These are phyloP conservation scores for Caenorhabditis becei DNA, from an alignment of 2,888 invertebrate species.

Conservation along the genomic window DNA sequence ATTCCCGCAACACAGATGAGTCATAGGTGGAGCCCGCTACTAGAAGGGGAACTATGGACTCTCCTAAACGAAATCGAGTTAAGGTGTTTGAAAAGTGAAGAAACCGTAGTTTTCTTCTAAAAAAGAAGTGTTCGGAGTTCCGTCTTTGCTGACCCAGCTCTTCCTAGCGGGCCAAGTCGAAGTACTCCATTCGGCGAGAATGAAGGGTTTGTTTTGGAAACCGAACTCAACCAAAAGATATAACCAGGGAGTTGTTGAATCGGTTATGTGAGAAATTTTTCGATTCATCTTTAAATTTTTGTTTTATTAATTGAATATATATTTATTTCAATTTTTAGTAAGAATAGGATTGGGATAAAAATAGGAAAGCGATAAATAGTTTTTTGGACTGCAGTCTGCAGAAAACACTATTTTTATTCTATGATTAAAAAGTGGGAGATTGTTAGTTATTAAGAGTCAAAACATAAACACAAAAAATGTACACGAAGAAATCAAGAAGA, in stretches of 20 bases:
- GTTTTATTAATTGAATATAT: background rate
- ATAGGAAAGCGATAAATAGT: too few species aligned
- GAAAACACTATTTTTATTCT: too few species aligned
- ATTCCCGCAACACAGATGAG: constrained; percentile 59
- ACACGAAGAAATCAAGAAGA: background rate
- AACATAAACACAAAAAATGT: too few species aligned
- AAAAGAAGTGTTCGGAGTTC: constrained; percentile 64
- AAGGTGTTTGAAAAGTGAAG: background rate
- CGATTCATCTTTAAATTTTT: constrained; percentile 3
- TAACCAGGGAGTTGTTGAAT: constrained; percentile 38
- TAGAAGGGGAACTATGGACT: constrained; percentile 66
- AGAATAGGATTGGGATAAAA: too few species aligned
- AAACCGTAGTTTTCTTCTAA: constrained; percentile 64
- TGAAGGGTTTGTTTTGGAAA: constrained; percentile 62
- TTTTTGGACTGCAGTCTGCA: too few species aligned
- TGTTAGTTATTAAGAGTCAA: too few species aligned
- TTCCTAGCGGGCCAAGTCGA: constrained; percentile 62
- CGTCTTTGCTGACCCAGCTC: constrained; percentile 65
- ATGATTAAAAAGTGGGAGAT: too few species aligned
- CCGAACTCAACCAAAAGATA: constrained; percentile 48
- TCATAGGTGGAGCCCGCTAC: constrained; percentile 41
- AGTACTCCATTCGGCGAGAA: constrained; percentile 59
- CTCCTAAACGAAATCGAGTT: constrained; percentile 53
- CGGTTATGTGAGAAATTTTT: constrained; percentile 22
- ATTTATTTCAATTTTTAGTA: too few species aligned